Conservation (phyloP, 1,140 invertebrate genomes). For the Acromyrmex heyeri region DNA sequence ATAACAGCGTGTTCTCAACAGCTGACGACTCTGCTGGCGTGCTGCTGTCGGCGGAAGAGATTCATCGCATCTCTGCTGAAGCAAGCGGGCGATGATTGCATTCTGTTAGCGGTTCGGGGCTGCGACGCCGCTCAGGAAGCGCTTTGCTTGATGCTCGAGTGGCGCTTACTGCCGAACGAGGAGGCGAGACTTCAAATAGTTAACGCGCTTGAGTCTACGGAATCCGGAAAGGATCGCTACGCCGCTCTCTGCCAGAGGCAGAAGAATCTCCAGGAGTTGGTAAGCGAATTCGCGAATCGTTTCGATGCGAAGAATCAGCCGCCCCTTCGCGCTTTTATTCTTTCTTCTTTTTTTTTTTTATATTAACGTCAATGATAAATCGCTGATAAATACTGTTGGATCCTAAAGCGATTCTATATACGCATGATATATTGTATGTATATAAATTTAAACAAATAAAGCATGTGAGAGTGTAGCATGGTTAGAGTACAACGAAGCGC, state of each 20-base stretch:
- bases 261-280: conserved; percentile 92
- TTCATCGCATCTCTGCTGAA: conserved; percentile 92
- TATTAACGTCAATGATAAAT: neutral
- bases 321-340: neutral
- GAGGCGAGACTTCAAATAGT: conserved; percentile 92
- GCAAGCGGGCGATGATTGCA: conserved; percentile 90
- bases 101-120: conserved; percentile 92
- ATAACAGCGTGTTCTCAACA: conserved; percentile 81
- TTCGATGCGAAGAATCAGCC: neutral
- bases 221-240: conserved; percentile 91
- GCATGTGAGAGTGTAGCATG: too few relatives aligned
- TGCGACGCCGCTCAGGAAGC: conserved; percentile 90
- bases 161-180: conserved; percentile 90
- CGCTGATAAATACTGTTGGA: neutral
- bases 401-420: neutral
- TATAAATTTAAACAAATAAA: neutral
- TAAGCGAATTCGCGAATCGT: conserved; percentile 80
- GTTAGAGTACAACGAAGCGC: too few relatives aligned
- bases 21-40: conserved; percentile 91
- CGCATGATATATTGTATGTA: neutral
- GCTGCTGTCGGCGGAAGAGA: conserved; percentile 93
- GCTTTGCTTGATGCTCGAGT: conserved; percentile 94
- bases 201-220: conserved; percentile 93
- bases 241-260: conserved; percentile 91
- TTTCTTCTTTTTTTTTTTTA: neutral